These are phyloP conservation scores for Amia ocellicauda DNA, from an alignment of 2,113 vertebrate genomes.

Conservation along the genomic window DNA sequence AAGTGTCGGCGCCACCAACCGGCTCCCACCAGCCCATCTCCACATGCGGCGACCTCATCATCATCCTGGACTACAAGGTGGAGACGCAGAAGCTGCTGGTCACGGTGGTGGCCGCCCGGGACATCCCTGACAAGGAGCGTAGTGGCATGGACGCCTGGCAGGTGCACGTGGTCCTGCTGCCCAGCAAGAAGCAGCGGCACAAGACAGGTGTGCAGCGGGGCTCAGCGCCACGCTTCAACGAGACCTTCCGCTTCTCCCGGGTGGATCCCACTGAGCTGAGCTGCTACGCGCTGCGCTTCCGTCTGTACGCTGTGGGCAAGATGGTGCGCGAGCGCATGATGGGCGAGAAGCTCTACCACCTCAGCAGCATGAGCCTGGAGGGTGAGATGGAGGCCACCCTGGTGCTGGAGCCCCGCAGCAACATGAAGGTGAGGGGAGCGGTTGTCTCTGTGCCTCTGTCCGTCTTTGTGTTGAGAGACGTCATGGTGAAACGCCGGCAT, in stretches of 20 bases:
- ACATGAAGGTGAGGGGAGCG: conserved; percentile 73
- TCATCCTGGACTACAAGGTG: conserved; percentile 74
- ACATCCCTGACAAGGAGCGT: conserved; percentile 84
- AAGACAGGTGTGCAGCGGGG: conserved; percentile 80
- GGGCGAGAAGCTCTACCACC: conserved; percentile 82
- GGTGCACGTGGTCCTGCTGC: conserved; percentile 85
- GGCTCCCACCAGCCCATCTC: conserved; percentile 66
- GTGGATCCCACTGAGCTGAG: conserved; percentile 73
- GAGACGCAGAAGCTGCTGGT: conserved; percentile 76
- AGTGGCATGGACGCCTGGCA: conserved; percentile 87
- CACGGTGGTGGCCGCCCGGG: conserved; percentile 71
- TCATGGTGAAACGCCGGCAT: no score
- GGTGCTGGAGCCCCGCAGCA: conserved; percentile 84
- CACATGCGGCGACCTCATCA: conserved; percentile 82
- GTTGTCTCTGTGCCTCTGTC: not conserved
- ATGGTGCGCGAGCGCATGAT: conserved; percentile 86
- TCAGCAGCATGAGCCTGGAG: conserved; percentile 65
- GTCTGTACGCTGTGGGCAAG: conserved; percentile 83
- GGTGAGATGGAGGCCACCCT: conserved; percentile 68
- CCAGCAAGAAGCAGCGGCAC: conserved; percentile 84
- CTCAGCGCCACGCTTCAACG: conserved; percentile 74
- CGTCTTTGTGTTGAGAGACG: not conserved
- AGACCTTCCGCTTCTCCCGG: conserved; percentile 80
- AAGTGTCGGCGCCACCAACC: conserved; percentile 31
- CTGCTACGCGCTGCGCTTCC: conserved; percentile 76